Evolutionary conservation across 2,113 vertebrate species (phyloP), one percentile per base, ranked within the genome.

Genomic region (Paracanthobrama guichenoti): DNA sequence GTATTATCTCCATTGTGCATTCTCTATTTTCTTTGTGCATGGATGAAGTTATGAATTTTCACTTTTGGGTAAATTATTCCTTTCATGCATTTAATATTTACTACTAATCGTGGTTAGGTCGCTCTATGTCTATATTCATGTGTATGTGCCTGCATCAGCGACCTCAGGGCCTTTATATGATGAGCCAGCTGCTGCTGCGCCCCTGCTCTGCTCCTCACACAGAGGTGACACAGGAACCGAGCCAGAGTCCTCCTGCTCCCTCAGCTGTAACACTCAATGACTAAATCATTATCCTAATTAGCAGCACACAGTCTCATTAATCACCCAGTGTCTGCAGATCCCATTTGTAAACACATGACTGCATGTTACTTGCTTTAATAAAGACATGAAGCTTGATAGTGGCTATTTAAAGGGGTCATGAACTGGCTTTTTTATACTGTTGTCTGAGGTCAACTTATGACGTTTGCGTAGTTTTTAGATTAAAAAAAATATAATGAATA

Each of bases 221-320:
- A 44, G 67, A 71, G 39, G 67, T 71, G 67, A 71, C 20, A 44
- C 67, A 42, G 67, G 22, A 71, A 24, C 35, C 39, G 16, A 31
- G 62, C 62, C 64, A 35, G 18, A 35, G 79, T 28, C 22, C 48
- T 42, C 46, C 64, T 26, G 46, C 59, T 20, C 48, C 18, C 35
- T 71, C 67, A 71, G 79, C 66, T 53, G 14, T 57, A 82, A 53
- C 22, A 31, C 26, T 35, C 48, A 81, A 81, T 81, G 46, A 69
- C 79, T 53, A 50, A 81, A 81, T 53, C 79, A 69, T 28, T n/a
- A 64, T 67, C 66, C 50, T 20, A 48, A 67, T 67, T 50, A 39
- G 46, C 20, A 14, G 64, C 46, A 55, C 46, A 14, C 42, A 3
- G 44, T 69, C 44, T 69, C 46, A 69, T 81, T 81, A 81, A 50